phyloP scores from a whole-genome alignment of 2,888 invertebrate genomes.

The Endomychus coccineus region DNA sequence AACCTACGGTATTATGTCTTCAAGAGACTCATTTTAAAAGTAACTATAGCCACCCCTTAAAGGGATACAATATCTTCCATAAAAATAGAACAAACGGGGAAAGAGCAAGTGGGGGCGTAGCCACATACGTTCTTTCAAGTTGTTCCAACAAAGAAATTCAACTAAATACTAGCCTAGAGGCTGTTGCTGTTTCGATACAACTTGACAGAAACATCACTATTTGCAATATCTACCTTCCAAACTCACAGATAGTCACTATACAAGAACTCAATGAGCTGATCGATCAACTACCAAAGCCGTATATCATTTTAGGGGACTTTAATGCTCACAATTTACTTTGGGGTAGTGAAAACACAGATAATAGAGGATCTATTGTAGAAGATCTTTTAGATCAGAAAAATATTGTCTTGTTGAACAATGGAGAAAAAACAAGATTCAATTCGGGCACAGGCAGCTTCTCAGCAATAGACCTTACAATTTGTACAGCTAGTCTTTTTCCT shows the following conservation, averaged over 20 bases:
- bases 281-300: slow-evolving; percentile 10
- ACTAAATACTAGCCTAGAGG: background rate
- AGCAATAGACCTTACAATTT: slow-evolving; percentile 6
- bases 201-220: slow-evolving; percentile 1
- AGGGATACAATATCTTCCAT: background rate
- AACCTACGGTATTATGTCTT: too few relatives aligned
- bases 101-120: slow-evolving; percentile 2
- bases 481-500: background rate
- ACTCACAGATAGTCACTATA: background rate
- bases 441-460: slow-evolving; percentile 6
- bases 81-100: background rate
- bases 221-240: slow-evolving; percentile 12
- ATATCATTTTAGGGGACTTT: slow-evolving; percentile 11
- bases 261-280: slow-evolving; percentile 7
- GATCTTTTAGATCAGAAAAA: slow-evolving; percentile 1
- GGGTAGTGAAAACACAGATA: slow-evolving; percentile 7
- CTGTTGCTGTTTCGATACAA: slow-evolving; percentile 1
- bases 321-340: slow-evolving; percentile 12
- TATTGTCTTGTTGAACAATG: slow-evolving; percentile 7
- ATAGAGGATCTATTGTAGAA: slow-evolving; percentile 10
- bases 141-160: background rate
- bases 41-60: background rate
- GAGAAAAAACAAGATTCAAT: slow-evolving; percentile 8
- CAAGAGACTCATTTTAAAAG: slow-evolving; percentile 5
- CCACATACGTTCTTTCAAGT: background rate